A percentile compares a stretch with the other conserved stretches of the same genome.
Evolutionary conservation across 1,140 invertebrate genomes (phyloP).

Genomic region (Trinorchestia longiramus): DNA sequence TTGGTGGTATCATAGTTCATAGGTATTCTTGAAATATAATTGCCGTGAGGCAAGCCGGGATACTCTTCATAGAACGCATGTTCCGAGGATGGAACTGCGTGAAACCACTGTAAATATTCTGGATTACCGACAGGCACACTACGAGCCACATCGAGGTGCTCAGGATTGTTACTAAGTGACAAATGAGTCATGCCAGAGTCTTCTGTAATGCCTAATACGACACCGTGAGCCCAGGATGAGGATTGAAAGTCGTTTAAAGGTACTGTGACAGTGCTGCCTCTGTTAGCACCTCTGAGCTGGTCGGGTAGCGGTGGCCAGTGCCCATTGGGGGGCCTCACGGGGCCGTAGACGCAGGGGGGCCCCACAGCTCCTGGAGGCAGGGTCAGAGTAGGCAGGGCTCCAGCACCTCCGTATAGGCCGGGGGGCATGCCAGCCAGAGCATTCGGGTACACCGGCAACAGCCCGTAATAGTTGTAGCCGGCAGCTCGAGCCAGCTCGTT

Average conservation of each 20-base stretch:
- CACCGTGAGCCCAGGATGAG: too few relatives aligned
- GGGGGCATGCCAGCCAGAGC: slow-evolving; percentile 57
- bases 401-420: slow-evolving; percentile 57
- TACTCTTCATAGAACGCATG: not conserved
- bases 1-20: not conserved
- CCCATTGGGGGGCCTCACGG: slow-evolving; percentile 58
- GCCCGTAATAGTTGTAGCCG: slow-evolving; percentile 84
- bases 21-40: not conserved
- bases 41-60: not conserved
- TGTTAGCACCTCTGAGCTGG: slow-evolving; percentile 30
- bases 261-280: too few relatives aligned
- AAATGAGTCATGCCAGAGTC: too few relatives aligned
- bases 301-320: slow-evolving; percentile 11
- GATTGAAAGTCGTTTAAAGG: too few relatives aligned
- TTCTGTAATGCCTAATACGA: too few relatives aligned
- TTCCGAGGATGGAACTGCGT: not conserved
- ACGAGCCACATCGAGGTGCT: not conserved
- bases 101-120: not conserved
- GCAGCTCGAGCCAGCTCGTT: slow-evolving; percentile 92
- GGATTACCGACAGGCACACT: not conserved
- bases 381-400: slow-evolving; percentile 58
- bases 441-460: slow-evolving; percentile 64
- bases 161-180: not conserved
- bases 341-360: slow-evolving; percentile 62
- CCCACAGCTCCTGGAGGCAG: slow-evolving; percentile 59